Base-by-base conservation (phyloP, 2,113 vertebrate genomes). In the Salvelinus sp. region DNA sequence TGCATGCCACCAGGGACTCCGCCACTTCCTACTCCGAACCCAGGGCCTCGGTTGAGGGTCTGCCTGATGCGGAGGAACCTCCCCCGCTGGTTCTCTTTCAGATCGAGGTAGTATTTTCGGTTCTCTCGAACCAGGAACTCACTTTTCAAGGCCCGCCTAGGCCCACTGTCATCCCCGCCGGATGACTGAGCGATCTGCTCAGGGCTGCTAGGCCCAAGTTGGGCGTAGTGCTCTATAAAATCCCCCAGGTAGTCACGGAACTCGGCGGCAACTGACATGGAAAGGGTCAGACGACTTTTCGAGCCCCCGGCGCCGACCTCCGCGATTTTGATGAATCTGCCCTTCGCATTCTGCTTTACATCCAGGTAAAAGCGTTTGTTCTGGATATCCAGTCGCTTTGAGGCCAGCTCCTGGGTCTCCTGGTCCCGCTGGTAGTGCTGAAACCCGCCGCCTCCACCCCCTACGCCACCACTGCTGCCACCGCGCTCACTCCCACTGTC, bases 251-350 rank as follows among this genome's bases (percentile, higher is more conserved):
- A 96, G 91, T 97, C 96, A 73, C 96, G 96, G 90, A 97, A 96
- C 94, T 98, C 96, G 12, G 94, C 96, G 20, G 96, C 96, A 38
- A 98, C 96, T 9, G 96, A 95, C 96, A 98, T 97, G 68, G 96
- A 98, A 58, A 98, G 95, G 4, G 96, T 98, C 33, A 98, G 92
- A 27, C 97, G 95, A 91, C 96, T 98, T 88, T 98, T 98, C 47
- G 88, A 90, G 87, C 97, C 97, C 28, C 96, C 97, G 69, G 96
- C 97, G 47, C 97, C 96, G 85, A 98, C 96, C 94, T 98, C 97
- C 71, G 97, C 96, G 89, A 98, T 98, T 92, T 98, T 98, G 74
- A 98, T 95, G 94, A 97, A 96, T 90, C 96, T 94, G 86, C 96
- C 95, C 92, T 96, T 96, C 72, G 95, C 93, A 91, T 96, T 96